A percentile compares a stretch with the other conserved stretches of the same genome.
phyloP scores from a whole-genome alignment of 2,797 vertebrate genomes.

The Carduelis carduelis region DNA sequence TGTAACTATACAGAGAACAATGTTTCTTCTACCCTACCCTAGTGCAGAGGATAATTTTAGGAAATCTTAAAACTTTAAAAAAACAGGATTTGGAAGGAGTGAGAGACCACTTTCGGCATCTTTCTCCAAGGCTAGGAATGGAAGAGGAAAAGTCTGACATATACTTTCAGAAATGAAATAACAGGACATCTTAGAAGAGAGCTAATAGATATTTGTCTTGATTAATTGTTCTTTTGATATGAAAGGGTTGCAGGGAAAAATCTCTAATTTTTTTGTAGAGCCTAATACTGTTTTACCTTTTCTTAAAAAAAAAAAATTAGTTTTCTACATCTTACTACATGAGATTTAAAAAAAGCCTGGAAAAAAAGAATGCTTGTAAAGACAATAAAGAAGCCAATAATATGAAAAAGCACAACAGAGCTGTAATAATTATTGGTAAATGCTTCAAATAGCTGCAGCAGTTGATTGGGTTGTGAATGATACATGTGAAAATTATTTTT shows the following conservation, averaged over 20 bases:
- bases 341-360: constrained; percentile 50
- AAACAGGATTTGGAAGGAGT: constrained; percentile 10
- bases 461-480: constrained; percentile 72
- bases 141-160: constrained; percentile 37
- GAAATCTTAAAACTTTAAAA: neutral
- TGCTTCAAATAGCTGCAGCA: constrained; percentile 70
- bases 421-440: constrained; percentile 70
- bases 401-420: constrained; percentile 73
- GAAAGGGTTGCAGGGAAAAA: constrained; percentile 13
- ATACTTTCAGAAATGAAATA: neutral
- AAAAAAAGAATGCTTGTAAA: constrained; percentile 63
- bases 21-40: neutral
- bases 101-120: neutral
- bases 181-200: constrained; percentile 8
- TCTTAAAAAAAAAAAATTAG: constrained; percentile 23
- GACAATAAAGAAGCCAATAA: constrained; percentile 72
- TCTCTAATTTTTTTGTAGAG: constrained; percentile 28
- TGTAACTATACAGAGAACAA: neutral
- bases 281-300: constrained; percentile 56
- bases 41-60: neutral
- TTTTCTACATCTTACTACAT: constrained; percentile 67
- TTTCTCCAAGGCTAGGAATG: neutral
- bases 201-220: neutral
- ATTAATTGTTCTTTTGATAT: constrained; percentile 32
- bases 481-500: constrained; percentile 71